Percentiles rank a stretch among this genome's conserved stretches.
phyloP scores from a whole-genome alignment of 2,113 vertebrate genomes.

The Blennius ocellaris region DNA sequence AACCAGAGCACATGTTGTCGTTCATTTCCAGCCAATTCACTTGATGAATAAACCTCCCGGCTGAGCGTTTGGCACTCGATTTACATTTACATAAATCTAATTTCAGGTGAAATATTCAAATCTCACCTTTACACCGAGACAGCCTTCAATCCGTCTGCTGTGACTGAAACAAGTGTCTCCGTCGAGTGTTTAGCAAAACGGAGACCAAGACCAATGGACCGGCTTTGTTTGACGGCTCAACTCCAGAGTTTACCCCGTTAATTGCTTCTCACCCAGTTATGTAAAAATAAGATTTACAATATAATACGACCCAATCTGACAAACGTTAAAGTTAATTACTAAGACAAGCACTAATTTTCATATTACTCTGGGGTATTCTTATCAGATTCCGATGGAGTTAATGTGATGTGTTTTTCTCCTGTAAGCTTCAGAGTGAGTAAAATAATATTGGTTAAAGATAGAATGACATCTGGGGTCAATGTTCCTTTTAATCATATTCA shows the following conservation, averaged over 20 bases:
- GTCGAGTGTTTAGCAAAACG: constrained; percentile 12
- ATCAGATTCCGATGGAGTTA: not conserved
- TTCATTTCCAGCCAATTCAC: constrained; percentile 76
- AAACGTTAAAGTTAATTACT: constrained; percentile 6
- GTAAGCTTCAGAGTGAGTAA: not conserved
- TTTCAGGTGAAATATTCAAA: constrained; percentile 75
- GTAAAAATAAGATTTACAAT: constrained; percentile 12
- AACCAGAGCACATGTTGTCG: constrained; percentile 55
- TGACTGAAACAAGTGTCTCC: constrained; percentile 32
- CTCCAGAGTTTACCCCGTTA: constrained; percentile 6
- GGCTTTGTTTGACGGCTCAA: constrained; percentile 12
- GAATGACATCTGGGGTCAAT: too few relatives aligned
- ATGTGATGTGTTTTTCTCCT: not conserved
- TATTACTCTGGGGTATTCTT: not conserved
- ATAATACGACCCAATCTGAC: not conserved
- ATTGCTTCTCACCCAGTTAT: constrained; percentile 40
- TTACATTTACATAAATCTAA: constrained; percentile 77
- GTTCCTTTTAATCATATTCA: too few relatives aligned
- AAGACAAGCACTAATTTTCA: constrained; percentile 5
- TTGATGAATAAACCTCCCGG: constrained; percentile 73
- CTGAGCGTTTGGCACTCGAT: constrained; percentile 61
- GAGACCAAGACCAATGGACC: not conserved
- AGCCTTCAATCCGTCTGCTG: constrained; percentile 43
- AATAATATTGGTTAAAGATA: not conserved
- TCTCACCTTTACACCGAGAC: constrained; percentile 62